phyloP scores from a whole-genome alignment of 2,113 vertebrate species.

The Recurvirostra avosetta region DNA sequence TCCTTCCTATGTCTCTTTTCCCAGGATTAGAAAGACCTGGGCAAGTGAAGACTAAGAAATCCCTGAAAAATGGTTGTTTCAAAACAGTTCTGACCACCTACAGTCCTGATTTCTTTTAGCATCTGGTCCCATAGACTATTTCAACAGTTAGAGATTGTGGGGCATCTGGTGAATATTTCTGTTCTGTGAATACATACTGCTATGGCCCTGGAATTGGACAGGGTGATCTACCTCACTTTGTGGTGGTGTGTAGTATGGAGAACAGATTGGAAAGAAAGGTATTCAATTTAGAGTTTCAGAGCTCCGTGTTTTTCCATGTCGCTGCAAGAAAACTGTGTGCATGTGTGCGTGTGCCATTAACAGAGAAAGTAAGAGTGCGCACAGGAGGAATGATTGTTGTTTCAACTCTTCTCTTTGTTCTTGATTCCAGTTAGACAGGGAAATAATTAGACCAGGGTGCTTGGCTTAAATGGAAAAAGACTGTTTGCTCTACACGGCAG shows the following conservation, averaged over 20 bases:
- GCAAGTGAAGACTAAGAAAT: background rate
- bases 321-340: background rate
- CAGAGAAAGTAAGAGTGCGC: background rate
- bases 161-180: background rate
- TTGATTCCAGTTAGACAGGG: background rate
- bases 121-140: accelerated
- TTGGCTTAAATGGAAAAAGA: background rate
- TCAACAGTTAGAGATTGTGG: background rate
- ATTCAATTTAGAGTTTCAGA: background rate
- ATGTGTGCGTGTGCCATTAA: background rate
- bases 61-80: background rate
- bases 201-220: no score
- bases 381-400: background rate
- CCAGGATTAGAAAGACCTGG: background rate
- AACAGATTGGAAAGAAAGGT: background rate
- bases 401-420: background rate
- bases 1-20: background rate
- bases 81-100: background rate
- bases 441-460: background rate
- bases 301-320: accelerated
- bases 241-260: background rate
- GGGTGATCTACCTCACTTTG: accelerated
- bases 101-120: background rate
- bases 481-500: background rate
- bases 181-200: background rate